These are phyloP conservation scores for Cettia cetti DNA, from an alignment of 2,113 vertebrate genomes.

Conservation along the genomic window DNA sequence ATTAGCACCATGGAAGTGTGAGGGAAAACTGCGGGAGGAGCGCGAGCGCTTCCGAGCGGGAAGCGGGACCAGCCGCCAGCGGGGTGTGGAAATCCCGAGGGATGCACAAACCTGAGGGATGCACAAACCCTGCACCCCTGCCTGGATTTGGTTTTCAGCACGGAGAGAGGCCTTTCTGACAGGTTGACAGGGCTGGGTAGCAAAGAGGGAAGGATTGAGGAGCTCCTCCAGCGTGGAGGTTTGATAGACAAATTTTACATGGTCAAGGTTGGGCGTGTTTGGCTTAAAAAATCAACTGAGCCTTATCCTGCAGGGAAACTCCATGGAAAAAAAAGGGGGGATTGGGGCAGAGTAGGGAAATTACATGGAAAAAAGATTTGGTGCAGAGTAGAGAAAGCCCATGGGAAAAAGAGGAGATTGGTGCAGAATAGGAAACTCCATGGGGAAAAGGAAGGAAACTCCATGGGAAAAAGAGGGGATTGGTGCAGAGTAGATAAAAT, in stretches of 20 bases:
- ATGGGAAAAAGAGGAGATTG: neutral
- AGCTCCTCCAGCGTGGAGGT: accelerated
- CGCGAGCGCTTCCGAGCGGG: neutral
- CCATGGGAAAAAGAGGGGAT: accelerated
- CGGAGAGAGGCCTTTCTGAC: accelerated
- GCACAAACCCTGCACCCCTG: neutral
- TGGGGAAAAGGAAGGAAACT: neutral
- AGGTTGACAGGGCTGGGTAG: accelerated
- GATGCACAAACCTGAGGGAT: neutral
- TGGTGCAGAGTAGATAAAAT: neutral
- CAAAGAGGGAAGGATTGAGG: neutral
- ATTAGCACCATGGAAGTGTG: neutral
- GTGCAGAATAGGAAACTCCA: neutral
- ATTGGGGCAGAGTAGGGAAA: neutral
- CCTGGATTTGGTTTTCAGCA: neutral
- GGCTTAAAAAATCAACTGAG: neutral
- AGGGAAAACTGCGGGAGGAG: neutral
- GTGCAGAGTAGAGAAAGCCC: neutral
- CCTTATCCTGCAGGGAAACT: neutral
- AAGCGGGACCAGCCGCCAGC: neutral
- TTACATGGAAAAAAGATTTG: accelerated
- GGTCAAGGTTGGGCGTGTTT: neutral
- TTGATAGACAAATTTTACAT: accelerated
- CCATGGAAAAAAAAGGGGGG: neutral
- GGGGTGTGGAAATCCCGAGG: neutral